Base-by-base conservation (phyloP, 2,797 vertebrate genomes). In the Liparis tanakae region DNA sequence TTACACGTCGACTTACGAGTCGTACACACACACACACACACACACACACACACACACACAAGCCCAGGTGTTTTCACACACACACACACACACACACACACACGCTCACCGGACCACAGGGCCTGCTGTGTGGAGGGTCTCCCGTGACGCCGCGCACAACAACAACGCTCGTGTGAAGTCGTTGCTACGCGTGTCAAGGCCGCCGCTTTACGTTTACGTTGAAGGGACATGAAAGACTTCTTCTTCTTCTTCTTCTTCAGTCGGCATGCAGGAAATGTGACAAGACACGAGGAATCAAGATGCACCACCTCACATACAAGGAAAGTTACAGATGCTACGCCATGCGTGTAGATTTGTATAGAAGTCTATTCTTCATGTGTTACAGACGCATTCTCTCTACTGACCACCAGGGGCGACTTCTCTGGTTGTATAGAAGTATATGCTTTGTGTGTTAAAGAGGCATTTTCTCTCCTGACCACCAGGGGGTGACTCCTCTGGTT, bases 1-100 rank as follows among this genome's bases (percentile, higher is more conserved):
- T 81, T 84, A 84, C 63, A 37, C 67, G 39, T 57, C 78, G 69
- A 67, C 76, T 74, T 70, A 53, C 56, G 18, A 69, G 14, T 51
- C 37, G 55, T 18, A 65, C 37, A 60, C 33, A 59, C 37, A 58
- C n/a, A 37, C 48, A n/a, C 13, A 36, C 36, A n/a, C 44, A 39
- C 37, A 58, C n/a, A 37, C n/a, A 12, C 56, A 50, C 13, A n/a
- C 48, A n/a, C 13, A 36, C 36, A n/a, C 44, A 39, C 37, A 58
- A 10, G 64, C 53, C 15, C 48, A 66, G 67, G 69, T 39, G 15
- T 54, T n/a, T 20, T 5, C n/a, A 37, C n/a, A 12, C 56, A 50
- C 13, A n/a, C 44, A 41, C 13, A 1, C 59, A 62, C 17, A n/a
- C 15, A 56, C 33, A 22, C 48, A n/a, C 15, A 36, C 36, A n/a